Conservation (phyloP, 2,797 vertebrate species). For the Pyrocephalus nanus region DNA sequence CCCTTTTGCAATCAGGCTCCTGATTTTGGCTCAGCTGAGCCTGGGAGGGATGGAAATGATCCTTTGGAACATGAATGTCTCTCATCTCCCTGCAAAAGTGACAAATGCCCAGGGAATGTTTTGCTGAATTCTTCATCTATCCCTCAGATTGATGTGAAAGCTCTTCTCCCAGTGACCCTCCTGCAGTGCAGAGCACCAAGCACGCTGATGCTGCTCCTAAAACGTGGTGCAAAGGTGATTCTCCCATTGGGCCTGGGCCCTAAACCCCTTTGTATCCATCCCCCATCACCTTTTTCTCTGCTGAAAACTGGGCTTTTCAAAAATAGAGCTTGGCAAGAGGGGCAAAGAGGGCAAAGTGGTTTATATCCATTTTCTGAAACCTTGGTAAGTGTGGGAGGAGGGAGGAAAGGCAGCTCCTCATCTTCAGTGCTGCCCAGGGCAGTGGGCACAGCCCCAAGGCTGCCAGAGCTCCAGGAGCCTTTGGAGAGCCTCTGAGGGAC, state of each 20-base stretch:
- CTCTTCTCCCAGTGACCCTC: background rate
- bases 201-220: background rate
- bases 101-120: background rate
- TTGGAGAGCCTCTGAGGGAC: background rate
- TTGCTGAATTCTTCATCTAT: background rate
- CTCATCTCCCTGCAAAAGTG: background rate
- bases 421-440: background rate
- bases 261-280: background rate
- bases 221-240: background rate
- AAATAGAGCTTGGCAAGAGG: background rate
- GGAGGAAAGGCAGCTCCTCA: background rate
- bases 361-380: background rate
- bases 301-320: background rate
- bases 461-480: background rate
- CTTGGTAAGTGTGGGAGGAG: background rate
- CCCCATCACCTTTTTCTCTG: background rate
- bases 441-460: background rate
- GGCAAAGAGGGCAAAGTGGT: background rate
- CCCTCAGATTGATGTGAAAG: background rate
- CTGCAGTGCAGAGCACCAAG: background rate
- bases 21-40: background rate
- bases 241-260: background rate
- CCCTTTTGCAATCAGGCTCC: background rate
- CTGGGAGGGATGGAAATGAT: background rate
- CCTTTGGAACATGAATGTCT: conserved; percentile 13